Evolutionary conservation across 1,140 invertebrate genomes (phyloP).

Genomic region (Pogonognathellus flavescens): DNA sequence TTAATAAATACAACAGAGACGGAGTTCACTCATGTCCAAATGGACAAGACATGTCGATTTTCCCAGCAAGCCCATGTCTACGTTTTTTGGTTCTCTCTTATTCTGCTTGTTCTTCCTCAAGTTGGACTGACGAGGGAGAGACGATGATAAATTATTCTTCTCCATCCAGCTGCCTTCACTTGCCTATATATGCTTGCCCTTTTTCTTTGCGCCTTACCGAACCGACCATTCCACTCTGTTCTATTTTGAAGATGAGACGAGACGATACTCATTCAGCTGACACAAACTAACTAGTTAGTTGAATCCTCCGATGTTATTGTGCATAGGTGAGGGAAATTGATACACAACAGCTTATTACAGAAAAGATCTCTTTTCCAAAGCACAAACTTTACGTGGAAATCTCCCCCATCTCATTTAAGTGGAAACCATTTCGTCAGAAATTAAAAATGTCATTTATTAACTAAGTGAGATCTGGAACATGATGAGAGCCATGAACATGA

Average conservation of each 20-base stretch:
- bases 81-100: constrained; percentile 53
- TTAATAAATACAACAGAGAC: constrained; percentile 48
- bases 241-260: constrained; percentile 38
- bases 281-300: constrained; percentile 29
- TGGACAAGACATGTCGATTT: constrained; percentile 67
- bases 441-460: too few species aligned
- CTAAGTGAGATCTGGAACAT: too few species aligned
- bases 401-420: too few species aligned
- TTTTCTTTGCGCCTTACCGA: constrained; percentile 37
- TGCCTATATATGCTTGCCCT: constrained; percentile 27
- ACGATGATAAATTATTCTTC: constrained; percentile 66
- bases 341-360: neutral
- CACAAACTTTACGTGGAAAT: too few species aligned
- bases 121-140: constrained; percentile 45
- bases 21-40: constrained; percentile 58
- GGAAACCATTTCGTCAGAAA: too few species aligned
- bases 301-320: neutral
- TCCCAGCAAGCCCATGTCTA: constrained; percentile 62
- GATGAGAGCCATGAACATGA: too few species aligned
- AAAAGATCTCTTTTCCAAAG: too few species aligned
- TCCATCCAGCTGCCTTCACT: constrained; percentile 43
- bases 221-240: neutral
- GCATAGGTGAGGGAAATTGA: constrained; percentile 7
- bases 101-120: constrained; percentile 50
- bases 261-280: neutral